A percentile compares a stretch with the other conserved stretches of the same genome.
Evolutionary conservation across 1,140 invertebrate species (phyloP).

Genomic region (Parasteatoda tepidariorum): DNA sequence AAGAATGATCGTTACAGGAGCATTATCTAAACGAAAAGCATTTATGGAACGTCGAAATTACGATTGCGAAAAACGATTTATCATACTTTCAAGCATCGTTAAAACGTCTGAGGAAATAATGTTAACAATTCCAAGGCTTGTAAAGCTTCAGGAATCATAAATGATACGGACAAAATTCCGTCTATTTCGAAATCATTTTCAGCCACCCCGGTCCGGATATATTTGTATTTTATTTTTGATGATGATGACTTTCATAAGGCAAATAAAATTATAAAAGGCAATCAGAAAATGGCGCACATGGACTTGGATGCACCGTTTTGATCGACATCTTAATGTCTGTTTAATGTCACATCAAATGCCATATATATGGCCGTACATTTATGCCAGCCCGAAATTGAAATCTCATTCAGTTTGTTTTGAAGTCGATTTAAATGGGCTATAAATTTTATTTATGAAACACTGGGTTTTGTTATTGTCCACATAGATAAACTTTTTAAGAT

Average conservation of each 20-base stretch:
- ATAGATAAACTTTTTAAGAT: no score
- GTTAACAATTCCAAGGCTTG: slow-evolving; percentile 26
- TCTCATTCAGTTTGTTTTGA: no score
- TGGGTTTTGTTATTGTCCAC: no score
- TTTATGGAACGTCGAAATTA: no score
- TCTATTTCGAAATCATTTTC: slow-evolving; percentile 25
- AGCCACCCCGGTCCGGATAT: neutral
- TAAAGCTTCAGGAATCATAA: slow-evolving; percentile 8
- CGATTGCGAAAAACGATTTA: neutral
- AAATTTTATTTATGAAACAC: no score
- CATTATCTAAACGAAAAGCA: no score
- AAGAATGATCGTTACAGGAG: no score
- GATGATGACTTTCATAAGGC: neutral
- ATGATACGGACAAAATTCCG: slow-evolving; percentile 23
- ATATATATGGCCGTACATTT: no score
- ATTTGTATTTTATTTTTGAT: no score
- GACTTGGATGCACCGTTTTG: neutral
- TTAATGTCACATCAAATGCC: slow-evolving; percentile 27
- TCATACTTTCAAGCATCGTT: slow-evolving; percentile 18
- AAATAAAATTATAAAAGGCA: slow-evolving; percentile 20
- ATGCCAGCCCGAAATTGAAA: no score
- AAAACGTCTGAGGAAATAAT: slow-evolving; percentile 35
- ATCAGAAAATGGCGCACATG: slow-evolving; percentile 5
- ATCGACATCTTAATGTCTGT: slow-evolving; percentile 30
- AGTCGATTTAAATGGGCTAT: no score